A percentile compares a stretch with the other conserved stretches of the same genome.
Evolutionary conservation across 2,888 invertebrate species (phyloP).

Genomic region (Teinopalpus imperialis): DNA sequence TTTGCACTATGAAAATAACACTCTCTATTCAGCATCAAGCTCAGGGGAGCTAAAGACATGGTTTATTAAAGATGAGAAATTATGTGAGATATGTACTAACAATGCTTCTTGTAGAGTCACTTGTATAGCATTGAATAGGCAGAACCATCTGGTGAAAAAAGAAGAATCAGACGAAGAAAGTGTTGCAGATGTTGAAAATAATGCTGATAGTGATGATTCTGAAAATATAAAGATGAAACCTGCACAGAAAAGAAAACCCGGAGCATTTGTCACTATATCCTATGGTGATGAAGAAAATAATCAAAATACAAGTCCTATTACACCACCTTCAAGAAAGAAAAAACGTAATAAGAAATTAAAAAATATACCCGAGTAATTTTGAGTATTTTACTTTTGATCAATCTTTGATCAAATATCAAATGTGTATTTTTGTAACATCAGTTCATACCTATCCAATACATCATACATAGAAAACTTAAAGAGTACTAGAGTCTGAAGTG

Average conservation of each 20-base stretch:
- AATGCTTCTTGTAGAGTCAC: conserved; percentile 88
- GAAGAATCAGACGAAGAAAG: conserved; percentile 50
- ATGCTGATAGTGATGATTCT: conserved; percentile 43
- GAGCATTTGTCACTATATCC: conserved; percentile 65
- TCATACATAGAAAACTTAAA: too few relatives aligned
- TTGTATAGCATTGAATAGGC: conserved; percentile 84
- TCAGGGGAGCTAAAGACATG: conserved; percentile 90
- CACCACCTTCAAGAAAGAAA: conserved; percentile 54
- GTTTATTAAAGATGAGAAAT: conserved; percentile 60
- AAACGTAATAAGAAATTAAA: conserved; percentile 59
- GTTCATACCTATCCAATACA: too few relatives aligned
- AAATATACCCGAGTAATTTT: conserved; percentile 38
- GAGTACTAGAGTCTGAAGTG: too few relatives aligned
- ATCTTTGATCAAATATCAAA: too few relatives aligned
- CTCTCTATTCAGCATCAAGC: conserved; percentile 88
- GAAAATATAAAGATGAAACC: conserved; percentile 38
- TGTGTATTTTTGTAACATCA: too few relatives aligned
- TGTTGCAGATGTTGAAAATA: conserved; percentile 36
- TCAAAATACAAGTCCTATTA: conserved; percentile 36
- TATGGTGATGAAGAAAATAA: conserved; percentile 57
- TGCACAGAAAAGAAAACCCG: conserved; percentile 55
- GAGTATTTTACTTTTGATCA: not conserved
- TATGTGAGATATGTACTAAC: conserved; percentile 80
- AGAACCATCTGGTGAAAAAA: conserved; percentile 62
- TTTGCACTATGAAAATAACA: conserved; percentile 78